These are phyloP conservation scores for Pyrgilauda ruficollis DNA, from an alignment of 2,113 vertebrate genomes.

Conservation along the genomic window DNA sequence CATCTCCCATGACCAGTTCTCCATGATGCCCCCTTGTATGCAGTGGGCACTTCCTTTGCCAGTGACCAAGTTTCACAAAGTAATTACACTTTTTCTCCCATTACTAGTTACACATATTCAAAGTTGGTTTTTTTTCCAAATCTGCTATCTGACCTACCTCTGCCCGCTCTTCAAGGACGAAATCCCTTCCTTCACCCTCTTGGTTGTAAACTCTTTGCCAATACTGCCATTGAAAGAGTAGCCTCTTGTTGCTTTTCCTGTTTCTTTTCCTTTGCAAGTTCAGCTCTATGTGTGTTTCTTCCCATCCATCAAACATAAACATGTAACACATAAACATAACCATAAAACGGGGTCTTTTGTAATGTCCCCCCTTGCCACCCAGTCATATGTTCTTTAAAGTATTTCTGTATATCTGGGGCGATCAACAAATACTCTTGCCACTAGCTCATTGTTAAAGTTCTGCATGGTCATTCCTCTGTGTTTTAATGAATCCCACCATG, in stretches of 20 bases:
- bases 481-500: not conserved
- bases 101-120: not conserved
- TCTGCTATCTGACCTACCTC: not conserved
- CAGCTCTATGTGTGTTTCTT: not conserved
- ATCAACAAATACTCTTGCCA: not conserved
- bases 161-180: not conserved
- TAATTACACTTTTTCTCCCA: not conserved
- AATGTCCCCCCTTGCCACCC: not conserved
- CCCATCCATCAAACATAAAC: not conserved
- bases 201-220: not conserved
- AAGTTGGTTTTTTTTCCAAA: not conserved
- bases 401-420: not conserved
- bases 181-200: not conserved
- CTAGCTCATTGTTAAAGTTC: not conserved
- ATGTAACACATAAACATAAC: not conserved
- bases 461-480: accelerated
- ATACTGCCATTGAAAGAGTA: not conserved
- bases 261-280: not conserved
- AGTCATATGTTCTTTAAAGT: not conserved
- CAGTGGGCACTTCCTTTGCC: not conserved
- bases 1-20: not conserved
- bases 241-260: not conserved
- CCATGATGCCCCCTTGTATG: not conserved
- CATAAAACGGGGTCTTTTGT: not conserved
- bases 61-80: not conserved